Evolutionary conservation across 2,113 vertebrate species (phyloP).

Genomic region (Podilymbus podiceps): DNA sequence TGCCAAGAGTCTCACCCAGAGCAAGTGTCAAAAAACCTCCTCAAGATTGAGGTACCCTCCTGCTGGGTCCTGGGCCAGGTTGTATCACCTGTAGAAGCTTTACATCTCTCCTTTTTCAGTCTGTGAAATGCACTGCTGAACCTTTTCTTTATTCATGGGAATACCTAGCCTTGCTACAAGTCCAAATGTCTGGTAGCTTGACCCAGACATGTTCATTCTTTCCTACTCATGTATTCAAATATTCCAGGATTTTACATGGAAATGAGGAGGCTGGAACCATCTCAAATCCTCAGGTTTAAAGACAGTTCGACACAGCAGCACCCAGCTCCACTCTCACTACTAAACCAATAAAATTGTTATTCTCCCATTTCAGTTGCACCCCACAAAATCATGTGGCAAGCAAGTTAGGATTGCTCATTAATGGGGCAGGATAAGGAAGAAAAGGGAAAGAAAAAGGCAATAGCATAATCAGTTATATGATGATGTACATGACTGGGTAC

Average conservation of each 20-base stretch:
- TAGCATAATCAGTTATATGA: not conserved
- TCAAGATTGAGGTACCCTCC: rapidly evolving
- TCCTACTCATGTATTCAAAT: not conserved
- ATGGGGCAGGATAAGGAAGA: not conserved
- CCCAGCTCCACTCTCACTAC: not conserved
- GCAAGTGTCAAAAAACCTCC: rapidly evolving
- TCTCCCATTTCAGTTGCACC: not conserved
- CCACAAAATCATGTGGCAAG: rapidly evolving
- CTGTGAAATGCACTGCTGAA: not conserved
- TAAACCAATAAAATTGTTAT: not conserved
- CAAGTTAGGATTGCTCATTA: not conserved
- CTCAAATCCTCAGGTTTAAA: not conserved
- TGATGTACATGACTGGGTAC: not conserved
- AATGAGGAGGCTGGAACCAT: not conserved
- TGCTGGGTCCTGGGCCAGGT: not conserved
- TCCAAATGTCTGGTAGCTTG: rapidly evolving
- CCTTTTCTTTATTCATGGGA: not conserved
- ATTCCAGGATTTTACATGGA: not conserved
- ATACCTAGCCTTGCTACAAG: not conserved
- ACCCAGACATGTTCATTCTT: not conserved
- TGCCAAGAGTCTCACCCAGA: not conserved
- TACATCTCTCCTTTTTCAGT: not conserved
- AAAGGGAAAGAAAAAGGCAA: not conserved
- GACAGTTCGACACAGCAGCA: not conserved
- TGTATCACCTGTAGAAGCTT: not conserved